A percentile compares a stretch with the other conserved stretches of the same genome.
Conservation (phyloP, 30 jellyfish, hydroid and myxozoan genomes). For the Hydractinia echinata region DNA sequence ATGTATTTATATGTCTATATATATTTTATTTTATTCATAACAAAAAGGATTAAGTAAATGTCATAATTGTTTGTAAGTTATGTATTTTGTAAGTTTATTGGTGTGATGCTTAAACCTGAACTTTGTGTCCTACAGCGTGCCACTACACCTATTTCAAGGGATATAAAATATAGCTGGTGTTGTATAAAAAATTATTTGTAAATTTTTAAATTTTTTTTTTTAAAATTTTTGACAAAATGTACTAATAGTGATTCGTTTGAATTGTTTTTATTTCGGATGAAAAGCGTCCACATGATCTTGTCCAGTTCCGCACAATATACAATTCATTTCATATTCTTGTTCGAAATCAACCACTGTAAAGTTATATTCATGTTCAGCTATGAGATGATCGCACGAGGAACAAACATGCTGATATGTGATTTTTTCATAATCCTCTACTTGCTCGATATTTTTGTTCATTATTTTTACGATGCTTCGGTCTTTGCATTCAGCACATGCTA, state of each 20-base stretch:
- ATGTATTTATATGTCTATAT: too few relatives aligned
- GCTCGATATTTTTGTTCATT: background rate
- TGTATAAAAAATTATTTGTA: too few relatives aligned
- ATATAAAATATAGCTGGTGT: too few relatives aligned
- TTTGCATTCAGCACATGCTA: slow-evolving; percentile 40
- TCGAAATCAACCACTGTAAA: slow-evolving; percentile 32
- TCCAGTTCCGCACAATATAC: slow-evolving; percentile 57
- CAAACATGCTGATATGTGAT: slow-evolving; percentile 31
- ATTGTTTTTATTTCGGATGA: slow-evolving; percentile 4
- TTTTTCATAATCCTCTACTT: slow-evolving; percentile 36
- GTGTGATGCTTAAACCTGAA: too few relatives aligned
- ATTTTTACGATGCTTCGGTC: slow-evolving; percentile 19
- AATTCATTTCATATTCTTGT: slow-evolving; percentile 52
- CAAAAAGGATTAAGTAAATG: too few relatives aligned
- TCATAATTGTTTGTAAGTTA: too few relatives aligned
- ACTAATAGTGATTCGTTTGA: background rate
- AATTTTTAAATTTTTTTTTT: too few relatives aligned
- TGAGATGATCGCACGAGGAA: slow-evolving; percentile 32
- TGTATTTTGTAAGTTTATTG: too few relatives aligned
- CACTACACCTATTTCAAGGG: too few relatives aligned
- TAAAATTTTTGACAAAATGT: background rate
- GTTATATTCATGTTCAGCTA: slow-evolving; percentile 43
- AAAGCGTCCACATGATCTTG: slow-evolving; percentile 36
- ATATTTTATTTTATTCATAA: too few relatives aligned
- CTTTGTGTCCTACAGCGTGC: too few relatives aligned